Evolutionary conservation across 2,113 vertebrate genomes (phyloP), one percentile per base, ranked within the genome.

Genomic region (Vicugna pacos): DNA sequence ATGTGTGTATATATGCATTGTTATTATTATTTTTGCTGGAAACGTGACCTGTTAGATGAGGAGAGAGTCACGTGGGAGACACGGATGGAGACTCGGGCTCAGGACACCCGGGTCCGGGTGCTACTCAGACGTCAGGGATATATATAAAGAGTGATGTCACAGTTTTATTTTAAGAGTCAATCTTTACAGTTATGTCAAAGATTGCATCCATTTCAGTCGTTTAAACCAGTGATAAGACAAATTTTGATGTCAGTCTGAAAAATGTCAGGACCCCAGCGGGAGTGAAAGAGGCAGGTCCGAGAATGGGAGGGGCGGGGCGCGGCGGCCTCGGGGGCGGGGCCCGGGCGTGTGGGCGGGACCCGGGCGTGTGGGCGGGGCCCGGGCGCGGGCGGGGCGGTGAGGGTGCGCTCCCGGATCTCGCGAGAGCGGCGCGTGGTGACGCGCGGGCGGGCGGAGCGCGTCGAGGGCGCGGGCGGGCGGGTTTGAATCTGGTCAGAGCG

Each of bases 401-500:
- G 38, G 38, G 38, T 5, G 22, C 4, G 8, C 0, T 9, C 38
- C 28, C 8, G 83, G 48, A 1, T 70, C 46, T 73, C 94, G 94
- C 95, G 70, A 93, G 72, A 96, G 62, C 42, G 22, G 11, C 2
- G 19, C 2, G 24, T n/a, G 6, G 11, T 84, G 97, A 64, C 62
- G 95, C 19, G 69, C 22, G 0, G 42, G 54, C 30, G 48, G 79
- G 93, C 65, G 62, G 67, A 17, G 50, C 15, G 90, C 64, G n/a
- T 30, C 30, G 6, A 2, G 32, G 46, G 48, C 64, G 75, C 58
- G 28, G 94, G 98, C 98, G 98, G 97, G 97, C 87, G 93, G 46
- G 96, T 99, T 99, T 97, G 98, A 99, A 99, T 94, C 26, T 85
- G 15, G 2, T 91, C 84, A 1, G 95, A 90, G 93, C 46, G 97